Percentiles rank a stretch among this genome's conserved stretches.
Evolutionary conservation across 2,888 invertebrate genomes (phyloP).

Genomic region (Trachelus iudaicus): DNA sequence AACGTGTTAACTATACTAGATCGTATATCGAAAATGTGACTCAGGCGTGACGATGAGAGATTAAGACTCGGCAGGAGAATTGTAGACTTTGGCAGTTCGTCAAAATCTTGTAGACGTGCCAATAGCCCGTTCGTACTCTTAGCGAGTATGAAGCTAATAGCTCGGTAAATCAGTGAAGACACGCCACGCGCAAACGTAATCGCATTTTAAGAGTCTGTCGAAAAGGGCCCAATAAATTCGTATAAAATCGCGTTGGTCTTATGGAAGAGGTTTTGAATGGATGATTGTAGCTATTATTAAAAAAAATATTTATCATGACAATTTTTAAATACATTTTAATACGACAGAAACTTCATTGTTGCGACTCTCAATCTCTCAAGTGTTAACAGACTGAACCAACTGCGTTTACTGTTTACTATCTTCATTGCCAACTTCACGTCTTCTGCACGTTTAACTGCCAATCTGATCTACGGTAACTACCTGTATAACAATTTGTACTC

Average conservation of each 20-base stretch:
- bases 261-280: slow-evolving; percentile 35
- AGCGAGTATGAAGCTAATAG: slow-evolving; percentile 18
- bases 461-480: background rate
- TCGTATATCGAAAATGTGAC: background rate
- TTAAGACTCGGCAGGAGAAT: slow-evolving; percentile 14
- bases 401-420: background rate
- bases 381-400: background rate
- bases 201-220: slow-evolving; percentile 13
- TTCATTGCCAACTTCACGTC: background rate
- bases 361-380: slow-evolving; percentile 12
- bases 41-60: slow-evolving; percentile 13
- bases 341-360: slow-evolving; percentile 37
- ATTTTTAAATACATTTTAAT: slow-evolving; percentile 62
- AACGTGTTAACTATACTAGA: background rate
- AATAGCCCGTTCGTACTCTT: slow-evolving; percentile 18
- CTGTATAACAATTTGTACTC: background rate
- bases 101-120: slow-evolving; percentile 32
- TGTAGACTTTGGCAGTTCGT: slow-evolving; percentile 33
- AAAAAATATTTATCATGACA: slow-evolving; percentile 16
- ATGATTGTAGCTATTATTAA: background rate
- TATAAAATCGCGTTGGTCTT: slow-evolving; percentile 55
- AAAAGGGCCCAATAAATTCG: background rate
- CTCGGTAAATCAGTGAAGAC: slow-evolving; percentile 32
- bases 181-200: slow-evolving; percentile 15
- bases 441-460: background rate